These are phyloP conservation scores for Vanessa cardui DNA, from an alignment of 2,888 invertebrate species.

Conservation along the genomic window DNA sequence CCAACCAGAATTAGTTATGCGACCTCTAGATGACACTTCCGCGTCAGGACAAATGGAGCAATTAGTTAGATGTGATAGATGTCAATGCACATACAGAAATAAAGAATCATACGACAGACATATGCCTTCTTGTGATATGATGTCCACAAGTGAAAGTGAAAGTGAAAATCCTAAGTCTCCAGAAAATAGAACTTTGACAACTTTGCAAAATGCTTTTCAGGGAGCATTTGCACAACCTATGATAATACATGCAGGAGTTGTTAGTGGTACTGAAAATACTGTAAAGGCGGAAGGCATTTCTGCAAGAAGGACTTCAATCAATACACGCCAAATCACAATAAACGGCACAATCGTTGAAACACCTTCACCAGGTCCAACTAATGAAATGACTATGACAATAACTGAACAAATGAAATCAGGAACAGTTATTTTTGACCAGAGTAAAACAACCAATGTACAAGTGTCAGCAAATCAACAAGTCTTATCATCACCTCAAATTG, in stretches of 20 bases:
- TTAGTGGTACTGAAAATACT: conserved; percentile 72
- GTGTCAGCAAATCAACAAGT: conserved; percentile 76
- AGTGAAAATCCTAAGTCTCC: conserved; percentile 86
- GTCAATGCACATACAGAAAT: conserved; percentile 93
- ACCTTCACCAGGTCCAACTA: conserved; percentile 77
- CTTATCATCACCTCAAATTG: conserved; percentile 77
- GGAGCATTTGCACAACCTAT: conserved; percentile 78
- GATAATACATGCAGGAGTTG: conserved; percentile 76
- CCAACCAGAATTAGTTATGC: conserved; percentile 74
- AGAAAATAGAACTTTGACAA: conserved; percentile 77
- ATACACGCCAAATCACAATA: conserved; percentile 79
- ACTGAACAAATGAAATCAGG: conserved; percentile 79
- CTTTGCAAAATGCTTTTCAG: conserved; percentile 78
- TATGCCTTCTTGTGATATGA: conserved; percentile 88
- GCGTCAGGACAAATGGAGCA: conserved; percentile 83
- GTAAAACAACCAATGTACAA: conserved; percentile 74
- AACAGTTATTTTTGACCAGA: conserved; percentile 76
- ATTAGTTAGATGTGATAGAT: conserved; percentile 93
- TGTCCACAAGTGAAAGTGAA: conserved; percentile 92
- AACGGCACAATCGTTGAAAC: conserved; percentile 81
- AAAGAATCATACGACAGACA: conserved; percentile 92
- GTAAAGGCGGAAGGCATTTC: conserved; percentile 78
- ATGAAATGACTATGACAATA: conserved; percentile 79
- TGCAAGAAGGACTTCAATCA: conserved; percentile 76
- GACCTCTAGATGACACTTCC: conserved; percentile 69